Evolutionary conservation across 2,113 vertebrate species (phyloP).

Genomic region (Poecilia latipinna): DNA sequence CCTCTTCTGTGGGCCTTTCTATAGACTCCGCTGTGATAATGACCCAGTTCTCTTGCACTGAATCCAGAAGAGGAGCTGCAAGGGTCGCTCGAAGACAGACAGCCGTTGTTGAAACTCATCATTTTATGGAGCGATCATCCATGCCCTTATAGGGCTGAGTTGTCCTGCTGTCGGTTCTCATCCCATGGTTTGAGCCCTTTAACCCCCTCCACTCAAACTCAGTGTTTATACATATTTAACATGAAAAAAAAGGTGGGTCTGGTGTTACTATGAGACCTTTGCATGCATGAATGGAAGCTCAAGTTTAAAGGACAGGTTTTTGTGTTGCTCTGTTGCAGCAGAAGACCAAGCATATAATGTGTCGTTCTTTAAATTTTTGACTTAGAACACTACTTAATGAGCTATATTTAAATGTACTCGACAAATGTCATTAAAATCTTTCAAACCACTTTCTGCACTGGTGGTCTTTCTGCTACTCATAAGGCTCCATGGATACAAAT

Average conservation of each 20-base stretch:
- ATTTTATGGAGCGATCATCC: conserved; percentile 34
- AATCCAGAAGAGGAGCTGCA: conserved; percentile 26
- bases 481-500: too few species aligned
- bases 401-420: not conserved
- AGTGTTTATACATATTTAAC: not conserved
- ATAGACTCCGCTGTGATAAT: conserved; percentile 34
- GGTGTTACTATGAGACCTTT: too few species aligned
- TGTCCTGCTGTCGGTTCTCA: conserved; percentile 15
- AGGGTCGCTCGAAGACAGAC: conserved; percentile 51
- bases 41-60: conserved; percentile 27
- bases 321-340: too few species aligned
- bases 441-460: not conserved
- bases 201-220: not conserved
- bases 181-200: not conserved
- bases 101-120: conserved; percentile 40
- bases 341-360: too few species aligned
- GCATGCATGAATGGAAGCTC: too few species aligned
- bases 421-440: not conserved
- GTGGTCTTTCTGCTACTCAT: not conserved
- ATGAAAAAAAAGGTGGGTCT: too few species aligned
- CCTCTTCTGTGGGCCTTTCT: conserved; percentile 8
- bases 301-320: too few species aligned
- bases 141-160: too few species aligned
- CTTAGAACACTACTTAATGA: not conserved
- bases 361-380: too few species aligned